Base-by-base conservation (phyloP, 2,888 invertebrate genomes). In the Hyposoter didymator region DNA sequence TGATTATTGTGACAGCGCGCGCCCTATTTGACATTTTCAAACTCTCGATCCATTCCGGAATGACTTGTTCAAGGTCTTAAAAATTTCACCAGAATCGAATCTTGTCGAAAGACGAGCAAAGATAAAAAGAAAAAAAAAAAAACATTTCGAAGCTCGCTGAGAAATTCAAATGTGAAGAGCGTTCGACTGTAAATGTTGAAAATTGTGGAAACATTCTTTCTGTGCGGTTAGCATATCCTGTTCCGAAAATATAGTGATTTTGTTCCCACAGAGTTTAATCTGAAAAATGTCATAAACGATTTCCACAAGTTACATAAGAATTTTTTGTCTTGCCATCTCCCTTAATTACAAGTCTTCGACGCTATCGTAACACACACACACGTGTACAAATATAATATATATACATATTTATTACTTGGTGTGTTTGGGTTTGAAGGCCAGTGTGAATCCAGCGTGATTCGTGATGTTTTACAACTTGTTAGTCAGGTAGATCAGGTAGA, bases 391-490 rank as follows among this genome's bases (percentile, higher is more conserved):
- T 17, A 32, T 2, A 1, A 64, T 28, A 66, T 35, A 66, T 35
- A 47, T 19, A n/a, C 78, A 66, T 72, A 76, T 78, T 82, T 76
- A 75, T 85, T 67, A 74, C 62, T 49, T 55, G 22, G 52, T 69
- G 47, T 76, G 59, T 76, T 69, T 52, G 67, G 64, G n/a, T 70
- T 74, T 39, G 78, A 86, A 86, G 81, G 83, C 55, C 84, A 69
- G 70, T 78, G 67, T 52, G 76, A 82, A 82, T 82, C 67, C 78
- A 45, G 45, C 78, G 75, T 49, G 49, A 62, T 74, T 45, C 70
- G 32, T 72, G 72, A 73, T 82, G 66, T 82, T 81, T 81, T 70
- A 52, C 78, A 66, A 74, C 84, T 69, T 70, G 69, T 81, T 84
- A 79, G 84, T 84, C 79, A 74, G 74, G 69, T 79, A 49, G 35